These are phyloP conservation scores for Pyrrhura leucotis DNA, from an alignment of 2,797 vertebrate species.

Conservation along the genomic window DNA sequence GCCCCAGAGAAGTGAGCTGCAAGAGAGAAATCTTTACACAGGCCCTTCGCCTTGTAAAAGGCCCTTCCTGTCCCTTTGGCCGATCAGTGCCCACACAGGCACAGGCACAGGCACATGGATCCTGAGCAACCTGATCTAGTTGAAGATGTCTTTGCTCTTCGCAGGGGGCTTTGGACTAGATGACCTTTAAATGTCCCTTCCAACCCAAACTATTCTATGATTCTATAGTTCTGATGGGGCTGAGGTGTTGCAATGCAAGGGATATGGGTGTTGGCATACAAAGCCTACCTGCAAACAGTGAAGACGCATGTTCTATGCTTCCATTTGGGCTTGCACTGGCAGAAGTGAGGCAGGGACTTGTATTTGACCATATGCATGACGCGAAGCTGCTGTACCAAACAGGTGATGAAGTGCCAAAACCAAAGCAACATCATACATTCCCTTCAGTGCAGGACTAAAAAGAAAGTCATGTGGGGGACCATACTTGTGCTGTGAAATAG, in stretches of 20 bases:
- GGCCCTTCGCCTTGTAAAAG: not conserved
- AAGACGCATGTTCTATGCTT: not conserved
- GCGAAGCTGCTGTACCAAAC: not conserved
- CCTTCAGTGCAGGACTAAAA: not conserved
- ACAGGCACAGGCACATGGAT: not conserved
- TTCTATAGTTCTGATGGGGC: not conserved
- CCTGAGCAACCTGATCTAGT: not conserved
- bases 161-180: not conserved
- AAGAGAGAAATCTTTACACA: not conserved
- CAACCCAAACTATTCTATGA: not conserved
- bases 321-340: not conserved
- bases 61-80: not conserved
- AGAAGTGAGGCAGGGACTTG: not conserved
- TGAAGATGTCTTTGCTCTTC: not conserved
- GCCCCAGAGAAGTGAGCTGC: not conserved
- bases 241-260: not conserved
- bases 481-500: not conserved
- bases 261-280: rapidly evolving
- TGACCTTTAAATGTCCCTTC: not conserved
- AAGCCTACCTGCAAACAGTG: not conserved
- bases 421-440: not conserved
- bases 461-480: not conserved
- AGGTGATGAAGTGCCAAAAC: not conserved
- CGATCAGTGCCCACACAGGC: not conserved
- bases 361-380: not conserved